These are phyloP conservation scores for Spheniscus mendiculus DNA, from an alignment of 2,113 vertebrate species.

Conservation along the genomic window DNA sequence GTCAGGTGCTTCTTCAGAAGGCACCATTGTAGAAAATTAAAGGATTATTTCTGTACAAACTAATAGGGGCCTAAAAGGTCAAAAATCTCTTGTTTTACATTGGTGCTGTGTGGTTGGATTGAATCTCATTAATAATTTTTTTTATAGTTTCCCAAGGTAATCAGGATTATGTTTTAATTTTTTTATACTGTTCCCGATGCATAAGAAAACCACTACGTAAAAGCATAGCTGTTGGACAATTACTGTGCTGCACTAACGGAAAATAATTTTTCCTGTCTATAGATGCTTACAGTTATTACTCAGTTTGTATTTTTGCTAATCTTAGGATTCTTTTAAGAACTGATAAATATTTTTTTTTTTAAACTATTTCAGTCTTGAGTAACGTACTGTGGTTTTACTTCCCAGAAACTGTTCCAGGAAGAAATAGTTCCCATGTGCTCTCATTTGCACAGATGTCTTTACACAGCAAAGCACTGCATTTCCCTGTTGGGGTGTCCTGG, in stretches of 20 bases:
- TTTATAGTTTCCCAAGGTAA: not conserved
- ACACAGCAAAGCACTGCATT: not conserved
- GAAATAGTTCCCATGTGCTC: not conserved
- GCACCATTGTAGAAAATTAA: not conserved
- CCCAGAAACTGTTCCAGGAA: not conserved
- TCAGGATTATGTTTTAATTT: not conserved
- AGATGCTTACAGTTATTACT: not conserved
- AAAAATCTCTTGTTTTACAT: not conserved
- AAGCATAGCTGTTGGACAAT: not conserved
- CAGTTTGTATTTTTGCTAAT: not conserved
- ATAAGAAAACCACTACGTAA: not conserved
- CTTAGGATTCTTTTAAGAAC: not conserved
- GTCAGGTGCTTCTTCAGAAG: not conserved
- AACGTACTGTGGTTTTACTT: not conserved
- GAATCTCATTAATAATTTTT: not conserved
- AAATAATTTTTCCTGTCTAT: not conserved
- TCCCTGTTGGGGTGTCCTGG: not conserved
- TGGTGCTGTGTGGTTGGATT: not conserved
- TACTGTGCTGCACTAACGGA: not conserved
- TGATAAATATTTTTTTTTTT: not conserved
- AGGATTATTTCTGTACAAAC: not conserved
- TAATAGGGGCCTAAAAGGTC: not conserved
- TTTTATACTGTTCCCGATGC: not conserved
- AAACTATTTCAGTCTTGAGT: not conserved
- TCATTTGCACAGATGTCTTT: not conserved